Conservation (phyloP, 2,113 vertebrate species). For the Larimichthys crocea region DNA sequence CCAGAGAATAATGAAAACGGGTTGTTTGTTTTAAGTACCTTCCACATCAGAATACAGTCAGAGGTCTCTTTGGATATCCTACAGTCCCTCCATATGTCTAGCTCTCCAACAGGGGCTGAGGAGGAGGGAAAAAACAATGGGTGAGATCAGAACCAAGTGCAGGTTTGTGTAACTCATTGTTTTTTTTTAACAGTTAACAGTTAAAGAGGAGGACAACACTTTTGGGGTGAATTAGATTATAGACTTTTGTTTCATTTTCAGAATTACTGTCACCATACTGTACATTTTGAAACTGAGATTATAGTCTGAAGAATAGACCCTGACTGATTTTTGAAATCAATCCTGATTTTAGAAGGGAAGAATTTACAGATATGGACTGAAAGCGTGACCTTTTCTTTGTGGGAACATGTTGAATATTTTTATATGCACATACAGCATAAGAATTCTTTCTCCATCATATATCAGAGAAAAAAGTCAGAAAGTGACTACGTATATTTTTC, state of each 20-base stretch:
- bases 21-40: constrained; percentile 66
- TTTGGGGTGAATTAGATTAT: not conserved
- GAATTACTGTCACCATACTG: not conserved
- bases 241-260: not conserved
- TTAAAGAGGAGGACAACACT: not conserved
- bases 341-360: too few species aligned
- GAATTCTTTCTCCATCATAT: too few species aligned
- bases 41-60: constrained; percentile 80
- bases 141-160: not conserved
- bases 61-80: constrained; percentile 3
- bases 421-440: too few species aligned
- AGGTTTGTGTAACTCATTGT: not conserved
- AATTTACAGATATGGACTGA: too few species aligned
- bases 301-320: not conserved
- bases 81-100: constrained; percentile 83
- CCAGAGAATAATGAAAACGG: not conserved
- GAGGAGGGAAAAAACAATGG: not conserved
- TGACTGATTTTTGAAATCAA: too few species aligned
- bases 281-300: not conserved
- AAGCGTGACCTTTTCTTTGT: too few species aligned
- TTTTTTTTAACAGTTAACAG: not conserved
- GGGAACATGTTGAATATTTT: too few species aligned
- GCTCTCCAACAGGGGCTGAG: constrained; percentile 76
- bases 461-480: too few species aligned
- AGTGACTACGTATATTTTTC: too few species aligned